Evolutionary conservation across 2,113 vertebrate genomes (phyloP), one percentile per base, ranked within the genome.

Genomic region (Pitta sordida): DNA sequence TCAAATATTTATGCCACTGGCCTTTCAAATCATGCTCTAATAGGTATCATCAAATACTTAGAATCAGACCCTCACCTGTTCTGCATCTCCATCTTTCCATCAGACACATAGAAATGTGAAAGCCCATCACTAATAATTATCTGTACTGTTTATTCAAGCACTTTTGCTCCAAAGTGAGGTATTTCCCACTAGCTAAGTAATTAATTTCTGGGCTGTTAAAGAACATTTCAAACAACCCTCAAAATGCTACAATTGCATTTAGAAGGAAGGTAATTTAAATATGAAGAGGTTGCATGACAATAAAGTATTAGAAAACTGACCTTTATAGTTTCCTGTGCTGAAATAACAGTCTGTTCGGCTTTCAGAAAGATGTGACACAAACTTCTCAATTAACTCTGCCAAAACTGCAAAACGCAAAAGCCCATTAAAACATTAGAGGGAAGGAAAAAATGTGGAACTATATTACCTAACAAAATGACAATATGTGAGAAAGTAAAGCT

Each of bases 361-460:
- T 95, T 96, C 97, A 65, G 98, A 98, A 83, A 99, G 97, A 97
- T 97, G 97, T 41, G 95, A 92, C 82, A 99, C 98, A 9, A 98
- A 98, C 60, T 95, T 98, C 96, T 99, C 98, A 96, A 99, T 97
- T 94, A 99, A 97, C 96, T 99, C 98, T 85, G 97, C 97, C 96
- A 99, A 95, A 94, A 97, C 99, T 99, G 97, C 32, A 96, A 95
- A 79, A 95, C 95, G 60, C 27, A 95, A 93, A 96, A 87, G 86
- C 49, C 39, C 88, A 94, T 97, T 95, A 94, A 90, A 75, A 93
- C 34, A 82, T 53, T 59, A 95, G 83, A 94, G 13, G 34, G 79
- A 86, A 84, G 7, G 20, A 91, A 84, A 51, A 88, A 90, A 86
- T 5, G 6, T 68, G 53, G 39, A 96, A 90, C 22, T 69, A 53